A percentile compares a stretch with the other conserved stretches of the same genome.
These are phyloP conservation scores for Podarcis muralis DNA, from an alignment of 2,113 vertebrate genomes.

Conservation along the genomic window DNA sequence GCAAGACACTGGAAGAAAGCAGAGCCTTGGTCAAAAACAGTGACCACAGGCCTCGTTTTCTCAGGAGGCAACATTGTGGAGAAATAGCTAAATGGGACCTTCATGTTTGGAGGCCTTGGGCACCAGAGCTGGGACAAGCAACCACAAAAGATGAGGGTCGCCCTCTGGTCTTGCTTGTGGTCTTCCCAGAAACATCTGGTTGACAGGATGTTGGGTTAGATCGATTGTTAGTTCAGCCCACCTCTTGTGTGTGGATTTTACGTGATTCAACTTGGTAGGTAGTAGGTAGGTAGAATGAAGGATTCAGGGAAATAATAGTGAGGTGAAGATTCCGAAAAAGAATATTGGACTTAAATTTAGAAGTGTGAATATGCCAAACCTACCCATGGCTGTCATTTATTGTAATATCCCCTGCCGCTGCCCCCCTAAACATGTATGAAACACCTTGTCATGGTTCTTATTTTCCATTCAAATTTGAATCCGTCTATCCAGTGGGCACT, in stretches of 20 bases:
- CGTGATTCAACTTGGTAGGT: background rate
- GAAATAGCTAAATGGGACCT: background rate
- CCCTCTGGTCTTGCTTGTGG: too few relatives aligned
- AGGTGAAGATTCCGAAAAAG: background rate
- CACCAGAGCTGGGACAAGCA: background rate
- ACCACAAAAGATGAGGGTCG: background rate
- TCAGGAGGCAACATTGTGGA: background rate
- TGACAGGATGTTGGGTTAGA: too few relatives aligned
- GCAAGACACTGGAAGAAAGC: background rate
- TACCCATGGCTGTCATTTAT: background rate
- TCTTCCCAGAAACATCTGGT: too few relatives aligned
- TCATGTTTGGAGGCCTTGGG: too few relatives aligned
- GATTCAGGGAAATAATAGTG: background rate
- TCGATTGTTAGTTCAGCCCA: too few relatives aligned
- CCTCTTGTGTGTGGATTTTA: background rate
- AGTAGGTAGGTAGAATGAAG: background rate
- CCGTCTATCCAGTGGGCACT: background rate
- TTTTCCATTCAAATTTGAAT: background rate
- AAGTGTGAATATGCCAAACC: background rate
- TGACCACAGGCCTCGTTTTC: background rate
- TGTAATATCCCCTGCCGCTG: too few relatives aligned
- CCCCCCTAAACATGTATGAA: background rate
- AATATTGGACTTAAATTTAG: too few relatives aligned
- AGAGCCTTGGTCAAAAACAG: background rate
- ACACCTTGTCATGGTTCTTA: background rate